These are phyloP conservation scores for Channa striata DNA, from an alignment of 2,797 vertebrate species.

Conservation along the genomic window DNA sequence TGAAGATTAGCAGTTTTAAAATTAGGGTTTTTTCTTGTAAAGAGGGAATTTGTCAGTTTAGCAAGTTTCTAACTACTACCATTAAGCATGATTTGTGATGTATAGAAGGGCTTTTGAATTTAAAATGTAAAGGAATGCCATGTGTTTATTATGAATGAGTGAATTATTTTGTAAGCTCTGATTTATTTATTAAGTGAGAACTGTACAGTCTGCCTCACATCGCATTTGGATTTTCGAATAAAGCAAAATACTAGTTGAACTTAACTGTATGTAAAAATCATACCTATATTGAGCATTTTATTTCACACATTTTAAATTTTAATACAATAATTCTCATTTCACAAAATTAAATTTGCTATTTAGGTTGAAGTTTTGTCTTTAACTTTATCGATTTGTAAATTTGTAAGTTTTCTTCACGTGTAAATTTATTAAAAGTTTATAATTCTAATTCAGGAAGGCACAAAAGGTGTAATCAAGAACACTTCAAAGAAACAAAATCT, in stretches of 20 bases:
- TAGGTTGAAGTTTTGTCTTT: too few species aligned
- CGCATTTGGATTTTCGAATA: slow-evolving; percentile 22
- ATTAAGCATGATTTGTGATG: not conserved
- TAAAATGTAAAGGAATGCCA: not conserved
- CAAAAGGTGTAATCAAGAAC: too few species aligned
- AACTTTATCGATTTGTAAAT: too few species aligned
- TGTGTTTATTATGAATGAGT: slow-evolving; percentile 15
- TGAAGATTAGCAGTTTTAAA: not conserved
- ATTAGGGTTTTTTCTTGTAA: not conserved
- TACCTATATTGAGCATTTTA: not conserved
- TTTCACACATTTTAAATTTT: too few species aligned
- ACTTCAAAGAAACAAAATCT: too few species aligned
- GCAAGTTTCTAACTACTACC: not conserved
- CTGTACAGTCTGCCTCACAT: not conserved
- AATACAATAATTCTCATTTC: too few species aligned
- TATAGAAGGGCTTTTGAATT: slow-evolving; percentile 3
- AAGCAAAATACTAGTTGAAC: too few species aligned
- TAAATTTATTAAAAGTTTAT: too few species aligned
- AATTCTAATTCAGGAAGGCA: too few species aligned
- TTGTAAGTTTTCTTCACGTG: too few species aligned
- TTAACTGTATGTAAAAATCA: not conserved
- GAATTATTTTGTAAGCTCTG: not conserved
- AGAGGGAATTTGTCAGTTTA: slow-evolving; percentile 9
- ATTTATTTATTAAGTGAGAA: slow-evolving; percentile 22
- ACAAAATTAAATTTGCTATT: too few species aligned